A percentile compares a stretch with the other conserved stretches of the same genome.
Conservation (phyloP, 2,888 invertebrate species). For the Pocota personata region DNA sequence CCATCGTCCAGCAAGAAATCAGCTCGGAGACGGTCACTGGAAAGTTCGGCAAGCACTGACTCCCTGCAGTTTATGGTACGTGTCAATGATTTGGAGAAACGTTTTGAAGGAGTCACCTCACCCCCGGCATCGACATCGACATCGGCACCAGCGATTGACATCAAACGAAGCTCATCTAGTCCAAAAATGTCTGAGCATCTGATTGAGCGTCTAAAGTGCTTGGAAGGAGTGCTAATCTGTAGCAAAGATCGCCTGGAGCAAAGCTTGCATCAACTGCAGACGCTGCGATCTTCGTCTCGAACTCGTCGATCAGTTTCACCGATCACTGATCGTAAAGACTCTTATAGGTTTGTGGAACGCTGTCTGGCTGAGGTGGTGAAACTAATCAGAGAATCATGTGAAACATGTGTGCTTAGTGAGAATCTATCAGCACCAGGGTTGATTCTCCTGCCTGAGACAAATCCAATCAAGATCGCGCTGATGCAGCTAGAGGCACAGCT, state of each 20-base stretch:
- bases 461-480: slow-evolving; percentile 85
- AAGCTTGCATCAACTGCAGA: slow-evolving; percentile 86
- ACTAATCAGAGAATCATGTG: slow-evolving; percentile 85
- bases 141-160: slow-evolving; percentile 74
- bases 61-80: slow-evolving; percentile 91
- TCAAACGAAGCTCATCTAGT: slow-evolving; percentile 75
- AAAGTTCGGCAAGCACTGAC: slow-evolving; percentile 90
- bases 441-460: slow-evolving; percentile 83
- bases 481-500: slow-evolving; percentile 87
- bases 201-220: slow-evolving; percentile 85
- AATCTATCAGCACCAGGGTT: slow-evolving; percentile 74
- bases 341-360: slow-evolving; percentile 86
- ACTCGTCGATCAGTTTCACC: slow-evolving; percentile 87
- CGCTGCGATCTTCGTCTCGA: slow-evolving; percentile 85
- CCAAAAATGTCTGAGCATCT: slow-evolving; percentile 84
- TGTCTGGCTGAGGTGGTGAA: slow-evolving; percentile 86
- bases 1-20: slow-evolving; percentile 76
- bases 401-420: slow-evolving; percentile 85
- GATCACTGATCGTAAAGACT: slow-evolving; percentile 86
- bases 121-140: slow-evolving; percentile 72
- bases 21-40: slow-evolving; percentile 87
- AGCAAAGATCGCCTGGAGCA: slow-evolving; percentile 88
- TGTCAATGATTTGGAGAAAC: slow-evolving; percentile 90
- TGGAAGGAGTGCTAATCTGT: slow-evolving; percentile 86
- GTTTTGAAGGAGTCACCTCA: slow-evolving; percentile 86